Evolutionary conservation across 2,888 invertebrate genomes (phyloP).

Genomic region (Melangyna quadrimaculata): DNA sequence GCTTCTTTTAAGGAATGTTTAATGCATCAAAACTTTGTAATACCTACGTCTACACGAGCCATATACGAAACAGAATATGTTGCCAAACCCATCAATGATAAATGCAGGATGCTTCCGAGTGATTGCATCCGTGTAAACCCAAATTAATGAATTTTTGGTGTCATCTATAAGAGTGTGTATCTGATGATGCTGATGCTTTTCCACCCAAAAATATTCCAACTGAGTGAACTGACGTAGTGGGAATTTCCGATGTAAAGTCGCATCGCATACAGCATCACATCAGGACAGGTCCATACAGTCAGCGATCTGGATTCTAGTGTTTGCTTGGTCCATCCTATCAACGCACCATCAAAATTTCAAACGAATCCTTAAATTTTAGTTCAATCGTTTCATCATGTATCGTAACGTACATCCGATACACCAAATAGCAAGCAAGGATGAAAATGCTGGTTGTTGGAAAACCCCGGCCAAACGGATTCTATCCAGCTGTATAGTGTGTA

Average conservation of each 20-base stretch:
- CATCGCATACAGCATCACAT: not conserved
- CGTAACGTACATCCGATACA: not conserved
- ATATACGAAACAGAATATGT: not conserved
- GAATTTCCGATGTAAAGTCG: slow-evolving; percentile 46
- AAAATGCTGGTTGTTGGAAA: slow-evolving; percentile 12
- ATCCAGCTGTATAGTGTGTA: not conserved
- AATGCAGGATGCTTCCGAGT: slow-evolving; percentile 67
- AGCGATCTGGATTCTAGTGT: not conserved
- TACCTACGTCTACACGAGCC: not conserved
- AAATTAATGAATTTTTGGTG: slow-evolving; percentile 64
- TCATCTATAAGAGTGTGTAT: not conserved
- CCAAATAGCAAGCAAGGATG: not conserved
- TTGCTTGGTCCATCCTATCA: slow-evolving; percentile 29
- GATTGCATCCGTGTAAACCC: slow-evolving; percentile 68
- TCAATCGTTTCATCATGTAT: not conserved
- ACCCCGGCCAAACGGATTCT: not conserved
- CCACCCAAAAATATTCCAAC: slow-evolving; percentile 31
- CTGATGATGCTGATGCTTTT: too few species aligned
- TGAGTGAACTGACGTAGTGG: slow-evolving; percentile 40
- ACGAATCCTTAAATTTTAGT: slow-evolving; percentile 59
- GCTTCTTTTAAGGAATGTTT: slow-evolving; percentile 22
- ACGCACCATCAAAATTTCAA: slow-evolving; percentile 51
- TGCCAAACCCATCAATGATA: slow-evolving; percentile 63
- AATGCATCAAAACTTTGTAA: slow-evolving; percentile 20
- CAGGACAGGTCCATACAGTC: not conserved